Evolutionary conservation across 1,140 invertebrate species (phyloP).

Genomic region (Trialeurodes vaporariorum): DNA sequence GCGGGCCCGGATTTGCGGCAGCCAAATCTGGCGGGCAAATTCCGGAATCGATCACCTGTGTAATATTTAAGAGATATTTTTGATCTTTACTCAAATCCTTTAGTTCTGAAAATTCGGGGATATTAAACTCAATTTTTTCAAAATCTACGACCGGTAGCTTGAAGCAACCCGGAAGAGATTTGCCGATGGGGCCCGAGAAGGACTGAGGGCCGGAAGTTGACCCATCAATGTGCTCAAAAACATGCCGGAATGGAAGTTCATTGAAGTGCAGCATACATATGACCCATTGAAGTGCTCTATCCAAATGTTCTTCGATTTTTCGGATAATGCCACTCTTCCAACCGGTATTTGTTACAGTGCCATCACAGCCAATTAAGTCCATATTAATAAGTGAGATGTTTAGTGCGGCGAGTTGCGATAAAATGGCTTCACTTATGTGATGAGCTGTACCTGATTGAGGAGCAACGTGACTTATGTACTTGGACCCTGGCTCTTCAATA

Average conservation of each 20-base stretch:
- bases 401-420: no score
- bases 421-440: no score
- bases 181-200: not conserved
- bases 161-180: not conserved
- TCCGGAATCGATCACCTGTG: constrained; percentile 15
- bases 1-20: constrained; percentile 16
- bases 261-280: not conserved
- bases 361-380: not conserved
- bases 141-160: not conserved
- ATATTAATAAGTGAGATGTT: not conserved
- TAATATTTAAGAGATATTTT: constrained; percentile 28
- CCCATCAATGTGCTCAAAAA: not conserved
- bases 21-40: constrained; percentile 19
- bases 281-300: not conserved
- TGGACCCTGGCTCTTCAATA: no score
- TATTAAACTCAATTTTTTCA: no score
- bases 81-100: constrained; percentile 26
- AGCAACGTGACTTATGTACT: no score
- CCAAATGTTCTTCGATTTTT: not conserved
- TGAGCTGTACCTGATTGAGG: no score
- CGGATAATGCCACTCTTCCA: not conserved
- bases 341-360: not conserved
- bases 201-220: not conserved
- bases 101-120: no score
- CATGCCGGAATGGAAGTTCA: not conserved